Percentiles rank a stretch among this genome's conserved stretches.
Evolutionary conservation across 2,888 invertebrate genomes (phyloP).

Genomic region (Brachylomia viminalis): DNA sequence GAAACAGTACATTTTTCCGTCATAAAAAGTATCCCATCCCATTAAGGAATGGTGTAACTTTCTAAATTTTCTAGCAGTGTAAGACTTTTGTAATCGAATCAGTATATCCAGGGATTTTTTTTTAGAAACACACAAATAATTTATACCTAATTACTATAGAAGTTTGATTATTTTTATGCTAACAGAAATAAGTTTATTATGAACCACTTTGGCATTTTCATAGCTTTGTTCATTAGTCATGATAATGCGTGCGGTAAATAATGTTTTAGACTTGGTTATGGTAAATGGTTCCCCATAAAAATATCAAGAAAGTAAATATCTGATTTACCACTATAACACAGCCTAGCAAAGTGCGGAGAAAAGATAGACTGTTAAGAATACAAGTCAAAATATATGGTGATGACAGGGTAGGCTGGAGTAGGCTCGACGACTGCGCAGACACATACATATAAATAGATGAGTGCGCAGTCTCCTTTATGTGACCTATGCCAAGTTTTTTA

Average conservation of each 20-base stretch:
- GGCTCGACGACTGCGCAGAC: slow-evolving; percentile 38
- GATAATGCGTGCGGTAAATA: slow-evolving; percentile 29
- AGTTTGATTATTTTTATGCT: background rate
- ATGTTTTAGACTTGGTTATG: slow-evolving; percentile 14
- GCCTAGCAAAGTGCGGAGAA: slow-evolving; percentile 33
- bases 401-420: slow-evolving; percentile 44
- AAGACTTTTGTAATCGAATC: background rate
- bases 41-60: background rate
- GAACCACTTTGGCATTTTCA: background rate
- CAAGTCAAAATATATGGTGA: slow-evolving; percentile 62
- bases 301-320: slow-evolving; percentile 54
- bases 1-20: background rate
- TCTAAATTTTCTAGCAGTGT: background rate
- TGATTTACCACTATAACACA: slow-evolving; percentile 40
- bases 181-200: background rate
- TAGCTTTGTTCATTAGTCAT: background rate
- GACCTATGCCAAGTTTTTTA: slow-evolving; percentile 62
- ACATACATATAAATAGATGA: slow-evolving; percentile 55
- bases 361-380: slow-evolving; percentile 33
- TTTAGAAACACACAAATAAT: background rate
- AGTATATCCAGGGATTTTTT: background rate
- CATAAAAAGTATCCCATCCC: background rate
- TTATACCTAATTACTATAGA: no score
- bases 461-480: slow-evolving; percentile 43
- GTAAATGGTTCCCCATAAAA: slow-evolving; percentile 45